A percentile compares a stretch with the other conserved stretches of the same genome.
These are phyloP conservation scores for Terrapene triunguis DNA, from an alignment of 2,113 vertebrate genomes.

Conservation along the genomic window DNA sequence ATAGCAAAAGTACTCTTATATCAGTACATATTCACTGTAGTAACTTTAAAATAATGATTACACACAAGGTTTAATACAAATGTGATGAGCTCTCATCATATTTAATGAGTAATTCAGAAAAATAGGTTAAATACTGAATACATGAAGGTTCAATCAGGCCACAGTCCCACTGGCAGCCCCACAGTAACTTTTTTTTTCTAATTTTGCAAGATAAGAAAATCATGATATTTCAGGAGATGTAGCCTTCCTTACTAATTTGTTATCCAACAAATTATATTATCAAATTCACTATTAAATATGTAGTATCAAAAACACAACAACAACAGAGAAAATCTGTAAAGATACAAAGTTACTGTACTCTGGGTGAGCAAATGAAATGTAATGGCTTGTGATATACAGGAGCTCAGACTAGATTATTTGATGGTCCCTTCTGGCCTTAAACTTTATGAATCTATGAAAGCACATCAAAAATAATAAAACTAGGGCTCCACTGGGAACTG, in stretches of 20 bases:
- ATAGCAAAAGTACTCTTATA: conserved; percentile 31
- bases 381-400: not conserved
- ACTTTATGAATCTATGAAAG: not conserved
- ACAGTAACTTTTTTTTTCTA: not conserved
- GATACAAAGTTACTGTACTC: not conserved
- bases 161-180: not conserved
- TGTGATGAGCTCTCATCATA: conserved; percentile 11
- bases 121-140: conserved; percentile 11
- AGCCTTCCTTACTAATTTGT: not conserved
- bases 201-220: conserved; percentile 11
- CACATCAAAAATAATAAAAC: not conserved
- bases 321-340: not conserved
- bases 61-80: conserved; percentile 21
- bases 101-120: conserved; percentile 9
- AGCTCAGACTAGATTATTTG: not conserved
- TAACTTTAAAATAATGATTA: conserved; percentile 36
- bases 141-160: not conserved
- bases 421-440: not conserved
- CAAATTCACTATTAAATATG: not conserved
- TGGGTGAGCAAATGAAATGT: not conserved
- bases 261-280: not conserved
- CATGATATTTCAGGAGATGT: not conserved
- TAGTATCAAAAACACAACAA: not conserved
- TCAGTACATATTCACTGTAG: conserved; percentile 23
- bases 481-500: not conserved